Percentiles rank a stretch among this genome's conserved stretches.
Conservation (phyloP, 2,797 vertebrate species). For the Enoplosus armatus region DNA sequence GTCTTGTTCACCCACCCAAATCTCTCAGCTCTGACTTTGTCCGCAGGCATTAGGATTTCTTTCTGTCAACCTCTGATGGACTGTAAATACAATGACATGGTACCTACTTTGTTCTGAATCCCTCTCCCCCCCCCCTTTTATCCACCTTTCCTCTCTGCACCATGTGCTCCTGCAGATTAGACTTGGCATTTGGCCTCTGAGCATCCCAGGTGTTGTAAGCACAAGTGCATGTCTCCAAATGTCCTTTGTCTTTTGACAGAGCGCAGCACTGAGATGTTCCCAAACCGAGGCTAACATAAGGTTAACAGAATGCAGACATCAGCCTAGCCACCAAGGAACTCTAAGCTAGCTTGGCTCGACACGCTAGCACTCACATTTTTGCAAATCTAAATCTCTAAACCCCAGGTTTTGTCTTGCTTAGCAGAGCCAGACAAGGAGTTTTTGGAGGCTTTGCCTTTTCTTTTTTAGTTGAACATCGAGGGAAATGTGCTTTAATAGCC, state of each 20-base stretch:
- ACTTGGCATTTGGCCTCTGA: conserved; percentile 55
- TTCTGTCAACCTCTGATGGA: conserved; percentile 55
- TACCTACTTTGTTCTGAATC: conserved; percentile 61
- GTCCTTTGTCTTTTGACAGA: conserved; percentile 66
- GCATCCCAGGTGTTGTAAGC: conserved; percentile 54
- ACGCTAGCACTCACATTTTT: conserved; percentile 47
- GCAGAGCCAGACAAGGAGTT: conserved; percentile 64
- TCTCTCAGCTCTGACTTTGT: conserved; percentile 53
- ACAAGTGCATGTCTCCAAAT: conserved; percentile 48
- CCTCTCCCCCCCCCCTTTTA: conserved; percentile 51
- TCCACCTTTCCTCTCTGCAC: conserved; percentile 48
- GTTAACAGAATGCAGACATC: conserved; percentile 63
- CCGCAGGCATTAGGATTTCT: conserved; percentile 36
- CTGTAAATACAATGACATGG: conserved; percentile 65
- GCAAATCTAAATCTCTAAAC: conserved; percentile 67
- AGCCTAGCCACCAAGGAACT: conserved; percentile 57
- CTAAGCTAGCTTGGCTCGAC: conserved; percentile 65
- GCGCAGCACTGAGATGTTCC: conserved; percentile 45
- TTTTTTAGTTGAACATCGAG: conserved; percentile 50
- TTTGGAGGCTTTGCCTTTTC: conserved; percentile 44
- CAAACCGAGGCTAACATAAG: conserved; percentile 46
- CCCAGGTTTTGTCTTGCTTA: conserved; percentile 71
- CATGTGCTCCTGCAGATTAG: conserved; percentile 66
- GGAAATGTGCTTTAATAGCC: conserved; percentile 61
- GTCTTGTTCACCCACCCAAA: conserved; percentile 49